Percentiles rank a stretch among this genome's conserved stretches.
Evolutionary conservation across 2,113 vertebrate species (phyloP).

Genomic region (Ageneiosus marmoratus): DNA sequence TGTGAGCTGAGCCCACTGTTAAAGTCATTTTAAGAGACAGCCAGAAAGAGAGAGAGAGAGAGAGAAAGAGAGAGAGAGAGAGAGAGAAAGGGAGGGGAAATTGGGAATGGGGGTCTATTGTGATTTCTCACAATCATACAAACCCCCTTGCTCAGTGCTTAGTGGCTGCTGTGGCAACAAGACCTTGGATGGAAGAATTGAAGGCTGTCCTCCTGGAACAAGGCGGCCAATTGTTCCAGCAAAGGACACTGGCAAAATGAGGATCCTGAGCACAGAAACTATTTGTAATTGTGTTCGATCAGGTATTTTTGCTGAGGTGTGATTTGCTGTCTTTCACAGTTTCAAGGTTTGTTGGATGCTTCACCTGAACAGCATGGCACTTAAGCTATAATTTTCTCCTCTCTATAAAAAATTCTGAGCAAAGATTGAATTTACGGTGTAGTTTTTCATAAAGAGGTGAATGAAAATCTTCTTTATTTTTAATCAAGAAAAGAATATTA

Average conservation of each 20-base stretch:
- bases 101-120: constrained; percentile 60
- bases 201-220: constrained; percentile 64
- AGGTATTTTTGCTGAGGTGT: constrained; percentile 20
- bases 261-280: neutral
- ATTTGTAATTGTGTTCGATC: constrained; percentile 29
- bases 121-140: constrained; percentile 22
- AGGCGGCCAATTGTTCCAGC: constrained; percentile 49
- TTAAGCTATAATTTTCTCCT: neutral
- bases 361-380: neutral
- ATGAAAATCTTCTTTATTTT: neutral
- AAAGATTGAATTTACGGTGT: neutral
- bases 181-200: constrained; percentile 65
- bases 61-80: constrained; percentile 54
- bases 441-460: neutral
- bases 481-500: neutral
- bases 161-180: constrained; percentile 77
- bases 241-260: constrained; percentile 50
- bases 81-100: constrained; percentile 49
- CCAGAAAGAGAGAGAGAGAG: constrained; percentile 53
- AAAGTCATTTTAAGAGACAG: constrained; percentile 36
- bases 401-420: neutral
- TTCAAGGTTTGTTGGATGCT: neutral
- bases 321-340: constrained; percentile 1
- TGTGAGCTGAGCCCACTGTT: neutral
- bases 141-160: constrained; percentile 55